These are phyloP conservation scores for Myiotriccus ornatus DNA, from an alignment of 2,797 vertebrate genomes.

Conservation along the genomic window DNA sequence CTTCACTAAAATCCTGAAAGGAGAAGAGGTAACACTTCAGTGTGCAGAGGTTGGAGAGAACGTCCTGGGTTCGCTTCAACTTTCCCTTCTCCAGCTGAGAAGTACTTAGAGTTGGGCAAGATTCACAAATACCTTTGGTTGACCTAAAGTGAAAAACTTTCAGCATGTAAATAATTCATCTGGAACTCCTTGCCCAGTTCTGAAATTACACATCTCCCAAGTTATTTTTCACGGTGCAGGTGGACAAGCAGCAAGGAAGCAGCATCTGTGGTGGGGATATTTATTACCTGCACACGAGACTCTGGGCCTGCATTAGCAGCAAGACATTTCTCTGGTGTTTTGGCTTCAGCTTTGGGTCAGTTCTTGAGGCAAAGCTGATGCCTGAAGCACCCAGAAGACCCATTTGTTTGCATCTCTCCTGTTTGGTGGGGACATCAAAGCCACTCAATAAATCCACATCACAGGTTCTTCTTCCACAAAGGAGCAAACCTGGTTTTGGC, in stretches of 20 bases:
- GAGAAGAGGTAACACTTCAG: not conserved
- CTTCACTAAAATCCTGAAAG: not conserved
- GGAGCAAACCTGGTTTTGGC: not conserved
- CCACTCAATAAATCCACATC: not conserved
- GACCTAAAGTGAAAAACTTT: not conserved
- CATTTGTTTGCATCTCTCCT: not conserved
- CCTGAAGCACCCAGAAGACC: not conserved
- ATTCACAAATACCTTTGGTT: not conserved
- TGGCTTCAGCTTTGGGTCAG: not conserved
- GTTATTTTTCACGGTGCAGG: not conserved
- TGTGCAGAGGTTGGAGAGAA: not conserved
- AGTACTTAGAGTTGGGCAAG: not conserved
- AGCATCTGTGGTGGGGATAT: not conserved
- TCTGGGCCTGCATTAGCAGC: not conserved
- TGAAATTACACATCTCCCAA: not conserved
- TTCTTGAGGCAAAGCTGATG: not conserved
- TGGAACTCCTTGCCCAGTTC: not conserved
- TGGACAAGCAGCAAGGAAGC: not conserved
- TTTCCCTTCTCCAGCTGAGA: not conserved
- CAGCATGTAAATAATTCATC: not conserved
- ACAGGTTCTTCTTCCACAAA: not conserved
- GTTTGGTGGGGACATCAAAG: not conserved
- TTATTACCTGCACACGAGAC: not conserved
- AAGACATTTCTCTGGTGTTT: not conserved
- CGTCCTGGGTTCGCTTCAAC: not conserved